Evolutionary conservation across 2,113 vertebrate genomes (phyloP), one percentile per base, ranked within the genome.

Genomic region (Paracanthobrama guichenoti): DNA sequence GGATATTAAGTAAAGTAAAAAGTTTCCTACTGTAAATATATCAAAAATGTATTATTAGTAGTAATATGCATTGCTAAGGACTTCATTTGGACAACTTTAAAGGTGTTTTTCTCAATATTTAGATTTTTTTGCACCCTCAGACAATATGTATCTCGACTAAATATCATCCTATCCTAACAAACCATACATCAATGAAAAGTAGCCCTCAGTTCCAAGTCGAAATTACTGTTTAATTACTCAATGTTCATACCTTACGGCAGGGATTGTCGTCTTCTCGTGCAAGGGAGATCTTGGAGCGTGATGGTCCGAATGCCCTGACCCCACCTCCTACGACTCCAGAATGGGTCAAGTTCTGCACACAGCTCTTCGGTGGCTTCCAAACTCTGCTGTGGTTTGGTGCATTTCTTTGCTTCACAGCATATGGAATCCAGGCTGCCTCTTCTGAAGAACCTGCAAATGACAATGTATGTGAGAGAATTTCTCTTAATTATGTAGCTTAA

Each of bases 331-430:
- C 97, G 75, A 98, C 97, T 74, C 97, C 98, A 1, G 97, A 99
- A 85, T 99, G 98, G 98, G 91, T 99, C 5, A 99, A 99, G 86
- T 99, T 99, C 93, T 99, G 97, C 83, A 95, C 95, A 87, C 96
- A 97, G 89, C 94, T 97, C 10, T 97, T 97, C 0, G 96, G 96
- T 28, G 96, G 96, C 0, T 97, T 99, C 93, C 97, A 97, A 0
- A 98, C 98, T 89, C 91, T 99, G 7, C 93, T 99, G 88, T 99
- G 98, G 98, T 97, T 97, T 1, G 98, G 98, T 39, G 96, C 97
- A 24, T 44, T 98, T 84, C 96, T 99, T 28, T 99, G 97, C 83
- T 98, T 99, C 89, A 87, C 97, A 90, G 97, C 97, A 9, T 97
- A 96, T 0, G 94, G 95, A 69, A 98, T 99, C 86, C 94, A 91